phyloP scores from a whole-genome alignment of 2,888 invertebrate species.

The Tipula helvola region DNA sequence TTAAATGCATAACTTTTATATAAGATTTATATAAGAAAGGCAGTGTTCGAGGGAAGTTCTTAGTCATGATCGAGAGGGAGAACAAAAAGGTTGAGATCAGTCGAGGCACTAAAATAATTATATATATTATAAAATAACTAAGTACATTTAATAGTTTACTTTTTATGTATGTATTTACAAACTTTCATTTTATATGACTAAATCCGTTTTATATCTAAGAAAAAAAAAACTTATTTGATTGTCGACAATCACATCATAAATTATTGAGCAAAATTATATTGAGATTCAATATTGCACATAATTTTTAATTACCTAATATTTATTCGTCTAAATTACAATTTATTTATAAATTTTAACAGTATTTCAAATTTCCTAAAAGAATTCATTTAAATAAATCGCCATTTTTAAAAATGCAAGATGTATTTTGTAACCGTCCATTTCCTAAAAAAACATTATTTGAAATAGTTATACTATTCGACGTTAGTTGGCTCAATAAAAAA shows the following conservation, averaged over 20 bases:
- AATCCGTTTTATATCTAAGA: background rate
- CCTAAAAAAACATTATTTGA: background rate
- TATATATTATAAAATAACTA: background rate
- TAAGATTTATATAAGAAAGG: background rate
- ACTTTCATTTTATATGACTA: background rate
- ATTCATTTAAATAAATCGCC: background rate
- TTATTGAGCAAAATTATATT: background rate
- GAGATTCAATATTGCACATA: background rate
- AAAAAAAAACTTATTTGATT: background rate
- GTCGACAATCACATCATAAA: background rate
- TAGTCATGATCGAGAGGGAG: background rate
- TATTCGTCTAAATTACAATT: background rate
- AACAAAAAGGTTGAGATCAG: background rate
- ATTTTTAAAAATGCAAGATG: background rate
- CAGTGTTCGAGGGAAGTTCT: background rate
- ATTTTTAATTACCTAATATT: background rate
- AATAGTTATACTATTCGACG: background rate
- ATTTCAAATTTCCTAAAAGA: background rate
- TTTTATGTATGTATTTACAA: background rate
- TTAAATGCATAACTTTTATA: background rate
- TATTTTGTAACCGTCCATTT: background rate
- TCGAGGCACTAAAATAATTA: background rate
- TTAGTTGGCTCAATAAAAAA: background rate
- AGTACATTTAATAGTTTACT: background rate
- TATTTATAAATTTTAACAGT: background rate